phyloP scores from a whole-genome alignment of 1,140 invertebrate genomes.

The Thaumatotibia leucotreta region DNA sequence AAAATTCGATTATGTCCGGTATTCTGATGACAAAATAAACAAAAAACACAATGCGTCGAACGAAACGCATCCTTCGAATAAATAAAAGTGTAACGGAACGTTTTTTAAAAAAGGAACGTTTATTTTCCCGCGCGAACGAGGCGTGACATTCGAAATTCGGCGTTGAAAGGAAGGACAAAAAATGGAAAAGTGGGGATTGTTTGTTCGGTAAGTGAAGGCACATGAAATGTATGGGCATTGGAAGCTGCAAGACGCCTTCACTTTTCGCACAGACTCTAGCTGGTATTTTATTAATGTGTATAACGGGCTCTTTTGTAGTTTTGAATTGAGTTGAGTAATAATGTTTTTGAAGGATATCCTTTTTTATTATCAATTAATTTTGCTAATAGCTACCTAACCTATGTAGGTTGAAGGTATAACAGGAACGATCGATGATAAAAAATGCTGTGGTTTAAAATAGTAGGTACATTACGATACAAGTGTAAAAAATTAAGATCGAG shows the following conservation, averaged over 20 bases:
- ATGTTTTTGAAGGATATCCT: constrained; percentile 45
- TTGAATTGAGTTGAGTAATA: constrained; percentile 41
- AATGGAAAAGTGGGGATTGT: constrained; percentile 37
- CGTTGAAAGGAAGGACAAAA: constrained; percentile 57
- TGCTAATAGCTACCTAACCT: neutral
- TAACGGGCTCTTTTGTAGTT: constrained; percentile 50
- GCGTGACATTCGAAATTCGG: constrained; percentile 63
- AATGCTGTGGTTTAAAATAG: too few relatives aligned
- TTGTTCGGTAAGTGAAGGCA: too few relatives aligned
- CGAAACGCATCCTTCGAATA: constrained; percentile 42
- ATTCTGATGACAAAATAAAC: constrained; percentile 50
- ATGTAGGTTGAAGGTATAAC: too few relatives aligned
- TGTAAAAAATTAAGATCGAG: too few relatives aligned
- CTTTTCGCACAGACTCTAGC: too few relatives aligned
- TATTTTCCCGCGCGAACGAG: constrained; percentile 62
- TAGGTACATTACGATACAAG: too few relatives aligned
- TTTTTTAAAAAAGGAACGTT: constrained; percentile 44
- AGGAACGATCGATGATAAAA: too few relatives aligned
- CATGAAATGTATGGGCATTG: too few relatives aligned
- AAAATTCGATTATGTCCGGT: constrained; percentile 67
- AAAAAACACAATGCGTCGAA: constrained; percentile 30
- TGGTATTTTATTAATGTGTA: constrained; percentile 56
- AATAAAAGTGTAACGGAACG: constrained; percentile 49
- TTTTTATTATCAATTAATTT: constrained; percentile 26
- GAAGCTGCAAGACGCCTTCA: too few relatives aligned